These are phyloP conservation scores for Tragelaphus buxtoni DNA, from an alignment of 2,113 vertebrate genomes.

Conservation along the genomic window DNA sequence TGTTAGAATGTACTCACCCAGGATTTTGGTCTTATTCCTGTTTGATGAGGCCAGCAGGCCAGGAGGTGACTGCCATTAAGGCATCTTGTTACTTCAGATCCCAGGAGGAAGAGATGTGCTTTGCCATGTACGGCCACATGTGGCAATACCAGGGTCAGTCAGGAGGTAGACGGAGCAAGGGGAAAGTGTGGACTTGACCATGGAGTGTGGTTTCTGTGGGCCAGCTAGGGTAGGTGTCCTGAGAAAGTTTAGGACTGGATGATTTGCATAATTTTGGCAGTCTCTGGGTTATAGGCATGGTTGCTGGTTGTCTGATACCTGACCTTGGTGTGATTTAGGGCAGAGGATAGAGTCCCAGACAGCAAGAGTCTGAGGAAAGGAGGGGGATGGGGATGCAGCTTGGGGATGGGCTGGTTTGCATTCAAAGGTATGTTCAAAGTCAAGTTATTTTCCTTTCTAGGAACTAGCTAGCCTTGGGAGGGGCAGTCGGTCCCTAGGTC, in stretches of 20 bases:
- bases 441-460: not conserved
- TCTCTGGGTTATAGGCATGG: not conserved
- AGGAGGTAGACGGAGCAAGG: not conserved
- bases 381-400: not conserved
- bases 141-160: not conserved
- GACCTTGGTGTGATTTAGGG: not conserved
- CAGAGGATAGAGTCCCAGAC: not conserved
- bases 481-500: not conserved
- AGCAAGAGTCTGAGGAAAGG: not conserved
- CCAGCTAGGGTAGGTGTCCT: not conserved
- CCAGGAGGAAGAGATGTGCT: not conserved
- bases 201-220: not conserved
- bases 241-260: not conserved
- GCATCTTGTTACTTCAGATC: not conserved
- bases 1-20: not conserved
- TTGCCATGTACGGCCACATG: not conserved
- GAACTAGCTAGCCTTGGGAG: not conserved
- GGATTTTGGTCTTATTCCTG: not conserved
- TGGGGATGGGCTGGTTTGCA: not conserved
- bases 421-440: not conserved
- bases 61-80: not conserved
- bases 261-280: not conserved
- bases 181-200: not conserved
- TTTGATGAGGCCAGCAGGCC: not conserved
- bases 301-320: not conserved